Base-by-base conservation (phyloP, 2,113 vertebrate genomes). In the Anseranas semipalmata region DNA sequence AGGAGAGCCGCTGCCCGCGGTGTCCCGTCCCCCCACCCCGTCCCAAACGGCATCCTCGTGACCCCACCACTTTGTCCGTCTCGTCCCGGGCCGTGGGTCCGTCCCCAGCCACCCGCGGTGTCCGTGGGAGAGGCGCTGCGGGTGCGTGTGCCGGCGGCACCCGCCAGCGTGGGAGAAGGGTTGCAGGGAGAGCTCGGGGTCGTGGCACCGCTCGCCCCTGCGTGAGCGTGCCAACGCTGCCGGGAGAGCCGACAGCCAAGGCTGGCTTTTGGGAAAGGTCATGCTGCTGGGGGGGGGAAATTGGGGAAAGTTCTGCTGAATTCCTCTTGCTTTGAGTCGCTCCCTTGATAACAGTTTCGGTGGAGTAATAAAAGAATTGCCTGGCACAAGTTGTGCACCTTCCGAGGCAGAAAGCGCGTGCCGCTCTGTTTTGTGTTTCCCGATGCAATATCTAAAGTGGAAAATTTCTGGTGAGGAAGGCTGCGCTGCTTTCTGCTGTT, bases 241-340 rank as follows among this genome's bases (percentile, higher is more conserved):
- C 1, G 0, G 39, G 10, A 2, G 4, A 2, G 2, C 13, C 6
- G 12, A 67, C 67, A 67, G 15, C 0, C 7, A 4, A 4, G 46
- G 18, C 2, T 66, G 66, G 2, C 22, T 48, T 83, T 15, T 0
- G 11, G n/a, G 16, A 32, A 39, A 87, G 16, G 35, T 41, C 12
- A 8, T 15, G 17, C 6, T 56, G 0, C 20, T 41, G 33, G 9
- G 60, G 22, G 12, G n/a, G 35, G 35, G 43, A 41, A 78, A 77
- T 55, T 0, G 4, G 55, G 16, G 20, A 24, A 85, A 94, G 60
- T 79, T 84, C 15, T 81, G 4, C 13, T 8, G 19, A 52, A n/a
- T 75, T 60, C 9, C 52, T 52, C 8, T 3, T 2, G 22, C 11
- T 93, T 30, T 50, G 10, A 39, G 15, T 59, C 74, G 1, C 0